These are phyloP conservation scores for Corythaeola cristata DNA, from an alignment of 2,113 vertebrate genomes.

Conservation along the genomic window DNA sequence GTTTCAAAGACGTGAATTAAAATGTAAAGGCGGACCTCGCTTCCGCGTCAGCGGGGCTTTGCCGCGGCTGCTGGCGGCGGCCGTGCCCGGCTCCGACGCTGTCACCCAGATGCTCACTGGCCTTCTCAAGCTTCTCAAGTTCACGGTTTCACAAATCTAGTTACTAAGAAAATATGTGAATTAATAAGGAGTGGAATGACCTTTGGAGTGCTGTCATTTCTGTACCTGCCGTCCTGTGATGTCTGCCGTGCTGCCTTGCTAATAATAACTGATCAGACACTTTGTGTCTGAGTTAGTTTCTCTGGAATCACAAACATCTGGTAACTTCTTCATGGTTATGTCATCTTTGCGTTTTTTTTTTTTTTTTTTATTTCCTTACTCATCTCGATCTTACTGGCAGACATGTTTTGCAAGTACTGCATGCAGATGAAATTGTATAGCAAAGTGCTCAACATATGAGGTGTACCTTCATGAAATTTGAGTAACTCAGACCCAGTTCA, in stretches of 20 bases:
- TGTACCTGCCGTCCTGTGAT: not conserved
- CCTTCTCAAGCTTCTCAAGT: not conserved
- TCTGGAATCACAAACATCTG: not conserved
- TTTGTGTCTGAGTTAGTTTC: not conserved
- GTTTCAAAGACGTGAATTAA: rapidly evolving
- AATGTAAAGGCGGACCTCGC: not conserved
- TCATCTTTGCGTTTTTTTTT: not conserved
- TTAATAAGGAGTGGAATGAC: not conserved
- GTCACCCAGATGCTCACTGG: not conserved
- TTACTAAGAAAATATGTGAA: not conserved
- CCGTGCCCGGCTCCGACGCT: not conserved
- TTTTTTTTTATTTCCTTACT: not conserved
- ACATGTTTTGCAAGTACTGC: not conserved
- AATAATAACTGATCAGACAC: not conserved
- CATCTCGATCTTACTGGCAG: not conserved
- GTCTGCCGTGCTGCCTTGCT: not conserved
- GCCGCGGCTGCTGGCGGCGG: not conserved
- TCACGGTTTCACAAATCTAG: not conserved
- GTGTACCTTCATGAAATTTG: rapidly evolving
- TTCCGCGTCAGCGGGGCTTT: not conserved
- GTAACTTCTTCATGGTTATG: not conserved
- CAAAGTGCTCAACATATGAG: not conserved
- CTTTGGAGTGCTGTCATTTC: not conserved
- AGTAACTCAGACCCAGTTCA: not conserved
- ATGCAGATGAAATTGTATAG: not conserved